Base-by-base conservation (phyloP, 37 sponge, comb jelly and placozoan species). In the Mnemiopsis leidyi region DNA sequence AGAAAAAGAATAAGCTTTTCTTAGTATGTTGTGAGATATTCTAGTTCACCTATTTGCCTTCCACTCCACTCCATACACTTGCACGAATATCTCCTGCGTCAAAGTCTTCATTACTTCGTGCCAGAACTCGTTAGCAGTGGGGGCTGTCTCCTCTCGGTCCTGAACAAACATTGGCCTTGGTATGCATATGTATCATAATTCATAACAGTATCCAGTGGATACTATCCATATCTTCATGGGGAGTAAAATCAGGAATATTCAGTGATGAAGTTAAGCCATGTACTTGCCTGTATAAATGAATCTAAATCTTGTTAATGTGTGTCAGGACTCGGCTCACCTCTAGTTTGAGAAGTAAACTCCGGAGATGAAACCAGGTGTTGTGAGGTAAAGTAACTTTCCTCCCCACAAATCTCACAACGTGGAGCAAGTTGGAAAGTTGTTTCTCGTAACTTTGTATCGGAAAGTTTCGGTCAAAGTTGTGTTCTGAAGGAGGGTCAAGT, bases 321-420 rank as follows among this genome's bases (percentile, higher is more conserved):
- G 68, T 67, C 13, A 67, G 18, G 13, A 67, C 20, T 67, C 20
- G 18, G 20, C 75, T 28, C 5, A 71, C 75, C 75, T 79, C 82
- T 36, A 79, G 37, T 36, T 79, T 79, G 82, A 36, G 3, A 21
- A 79, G 82, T 9, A 79, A 23, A 33, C 1, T 36, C 82, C 82
- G 82, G 37, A 79, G 82, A 29, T 79, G 82, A 9, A 5, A 13
- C 82, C 82, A 79, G 82, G 82, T 79, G 7, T 79, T 28, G 82
- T 31, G 23, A 1, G 82, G 82, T 1, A 79, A 37, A 33, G 3
- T 79, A 23, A 79, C 82, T 23, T 79, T 79, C 37, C 82, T 23
- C 7, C 82, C 82, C 35, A 79, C 82, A 79, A 79, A 79, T 36
- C 38, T 28, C 31, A 79, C 82, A 34, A 35, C 82, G 36, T 33